A percentile compares a stretch with the other conserved stretches of the same genome.
These are phyloP conservation scores for Miltochrista miniata DNA, from an alignment of 2,888 invertebrate species.

Conservation along the genomic window DNA sequence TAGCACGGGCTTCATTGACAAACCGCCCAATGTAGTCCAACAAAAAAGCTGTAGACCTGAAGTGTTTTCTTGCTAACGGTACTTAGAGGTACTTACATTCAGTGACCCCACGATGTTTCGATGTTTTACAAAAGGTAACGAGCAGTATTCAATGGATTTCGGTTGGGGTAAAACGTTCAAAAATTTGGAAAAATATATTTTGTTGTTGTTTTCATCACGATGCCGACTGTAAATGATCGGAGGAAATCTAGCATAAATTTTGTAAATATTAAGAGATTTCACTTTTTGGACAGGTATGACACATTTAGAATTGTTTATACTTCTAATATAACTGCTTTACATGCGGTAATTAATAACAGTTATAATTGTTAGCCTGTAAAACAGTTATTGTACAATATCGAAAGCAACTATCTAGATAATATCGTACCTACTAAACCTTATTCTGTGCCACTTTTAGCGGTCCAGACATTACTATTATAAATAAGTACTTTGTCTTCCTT, in stretches of 20 bases:
- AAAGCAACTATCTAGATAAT: too few relatives aligned
- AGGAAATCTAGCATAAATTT: constrained; percentile 69
- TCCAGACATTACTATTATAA: too few relatives aligned
- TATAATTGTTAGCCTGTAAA: too few relatives aligned
- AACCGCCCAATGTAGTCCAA: too few relatives aligned
- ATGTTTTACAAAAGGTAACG: neutral
- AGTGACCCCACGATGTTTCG: constrained; percentile 1
- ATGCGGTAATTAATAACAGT: too few relatives aligned
- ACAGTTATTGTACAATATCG: too few relatives aligned
- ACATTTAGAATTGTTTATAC: neutral
- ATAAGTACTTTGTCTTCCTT: too few relatives aligned
- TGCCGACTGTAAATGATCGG: constrained; percentile 47
- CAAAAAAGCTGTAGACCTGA: too few relatives aligned
- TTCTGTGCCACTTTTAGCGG: too few relatives aligned
- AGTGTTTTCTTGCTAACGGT: neutral
- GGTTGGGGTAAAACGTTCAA: neutral
- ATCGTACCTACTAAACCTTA: too few relatives aligned
- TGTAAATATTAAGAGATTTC: constrained; percentile 60
- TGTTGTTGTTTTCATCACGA: constrained; percentile 12
- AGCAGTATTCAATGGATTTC: constrained; percentile 2
- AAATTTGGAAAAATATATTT: neutral
- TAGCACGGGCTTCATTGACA: too few relatives aligned
- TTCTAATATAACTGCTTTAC: neutral
- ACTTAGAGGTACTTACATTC: constrained; percentile 1
- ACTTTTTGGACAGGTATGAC: constrained; percentile 64